Base-by-base conservation (phyloP, 2,888 invertebrate genomes). In the Penaeus monodon region DNA sequence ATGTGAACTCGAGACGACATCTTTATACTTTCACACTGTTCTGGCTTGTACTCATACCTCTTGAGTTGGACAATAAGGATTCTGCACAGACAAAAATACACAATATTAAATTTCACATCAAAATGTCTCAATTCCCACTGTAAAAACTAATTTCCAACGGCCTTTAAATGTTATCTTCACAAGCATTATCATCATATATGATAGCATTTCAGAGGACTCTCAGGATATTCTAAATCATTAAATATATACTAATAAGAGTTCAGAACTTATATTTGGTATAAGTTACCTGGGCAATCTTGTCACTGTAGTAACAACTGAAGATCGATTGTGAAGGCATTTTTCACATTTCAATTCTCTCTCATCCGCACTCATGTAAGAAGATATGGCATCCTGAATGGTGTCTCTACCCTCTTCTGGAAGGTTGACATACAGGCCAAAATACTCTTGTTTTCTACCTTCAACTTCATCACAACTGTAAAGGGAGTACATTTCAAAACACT, bases 61-160 rank as follows among this genome's bases (percentile, higher is more conserved):
- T 90, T 90, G 68, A 90, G 78, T 79, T 90, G 90, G 22, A 90
- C 70, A n/a, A 90, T 90, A 22, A 90, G 80, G 20, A 90, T 83
- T 64, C 90, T 90, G 83, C 20, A n/a, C 70, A 66, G 80, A 44
- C 68, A 76, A 27, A 66, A 74, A 22, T 74, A 57, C 17, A 49
- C 24, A n/a, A 73, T 33, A 6, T 22, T 22, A 38, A 6, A 73
- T 1, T 22, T 38, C 22, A 38, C 27, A 73, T 17, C 57, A 57
- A 78, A n/a, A 78, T 17, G 27, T 44, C 44, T 44, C 44, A 10
- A 44, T 44, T 44, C 44, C 8, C 1, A 44, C 10, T 44, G 38
- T 38, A 44, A 44, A 44, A 44, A 44, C 0, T 44, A 10, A 44
- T 44, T 44, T 0, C 44, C 44, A 8, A 44, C 10, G 1, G 10